These are phyloP conservation scores for Drosophila novamexicana DNA, from an alignment of 1,140 invertebrate genomes.

Conservation along the genomic window DNA sequence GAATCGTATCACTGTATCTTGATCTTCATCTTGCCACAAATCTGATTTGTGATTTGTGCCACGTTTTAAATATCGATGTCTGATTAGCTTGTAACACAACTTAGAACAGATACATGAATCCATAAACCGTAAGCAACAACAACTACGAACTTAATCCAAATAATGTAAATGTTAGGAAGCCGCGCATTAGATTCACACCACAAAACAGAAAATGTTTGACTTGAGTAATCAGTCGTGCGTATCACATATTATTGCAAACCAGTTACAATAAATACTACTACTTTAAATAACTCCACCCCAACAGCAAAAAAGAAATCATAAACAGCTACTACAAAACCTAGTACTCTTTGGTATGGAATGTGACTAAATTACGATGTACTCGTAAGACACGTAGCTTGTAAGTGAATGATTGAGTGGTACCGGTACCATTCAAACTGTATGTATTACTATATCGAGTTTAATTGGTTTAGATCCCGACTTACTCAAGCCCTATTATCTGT, in stretches of 20 bases:
- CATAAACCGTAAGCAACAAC: slow-evolving; percentile 57
- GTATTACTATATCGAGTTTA: slow-evolving; percentile 29
- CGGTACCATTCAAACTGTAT: slow-evolving; percentile 28
- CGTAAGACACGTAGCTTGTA: slow-evolving; percentile 62
- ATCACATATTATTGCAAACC: slow-evolving; percentile 64
- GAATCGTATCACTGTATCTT: slow-evolving; percentile 81
- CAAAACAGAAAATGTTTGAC: slow-evolving; percentile 34
- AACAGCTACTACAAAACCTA: slow-evolving; percentile 24
- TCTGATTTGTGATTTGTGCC: slow-evolving; percentile 82
- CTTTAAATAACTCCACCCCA: slow-evolving; percentile 29
- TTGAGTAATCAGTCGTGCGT: slow-evolving; percentile 27
- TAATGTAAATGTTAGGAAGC: slow-evolving; percentile 54
- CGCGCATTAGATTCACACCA: slow-evolving; percentile 45
- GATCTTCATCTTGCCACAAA: slow-evolving; percentile 81
- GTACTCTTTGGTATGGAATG: slow-evolving; percentile 7
- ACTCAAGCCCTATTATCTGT: slow-evolving; percentile 6
- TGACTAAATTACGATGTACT: slow-evolving; percentile 30
- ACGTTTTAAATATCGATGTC: slow-evolving; percentile 83
- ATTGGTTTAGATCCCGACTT: slow-evolving; percentile 12
- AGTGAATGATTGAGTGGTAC: slow-evolving; percentile 56
- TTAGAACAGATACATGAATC: slow-evolving; percentile 53
- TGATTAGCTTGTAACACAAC: slow-evolving; percentile 75
- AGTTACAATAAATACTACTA: slow-evolving; percentile 64
- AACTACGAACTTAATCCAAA: slow-evolving; percentile 67
- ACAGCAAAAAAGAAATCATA: slow-evolving; percentile 7